Percentiles rank a stretch among this genome's conserved stretches.
Evolutionary conservation across 2,113 vertebrate species (phyloP).

Genomic region (Microcebus jonahi): DNA sequence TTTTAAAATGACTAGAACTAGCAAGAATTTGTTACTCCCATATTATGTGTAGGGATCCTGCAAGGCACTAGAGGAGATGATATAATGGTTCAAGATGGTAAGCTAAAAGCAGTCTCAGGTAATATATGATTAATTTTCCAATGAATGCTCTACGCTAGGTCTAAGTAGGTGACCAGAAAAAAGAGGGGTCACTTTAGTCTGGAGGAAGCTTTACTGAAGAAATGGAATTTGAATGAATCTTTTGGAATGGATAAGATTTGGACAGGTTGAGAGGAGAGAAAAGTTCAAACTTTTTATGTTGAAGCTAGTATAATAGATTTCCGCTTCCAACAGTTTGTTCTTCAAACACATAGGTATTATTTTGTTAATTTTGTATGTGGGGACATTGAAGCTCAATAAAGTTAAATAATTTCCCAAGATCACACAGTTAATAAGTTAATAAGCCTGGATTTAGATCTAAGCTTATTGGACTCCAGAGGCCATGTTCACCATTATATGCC

Average conservation of each 20-base stretch:
- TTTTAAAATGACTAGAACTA: conserved; percentile 25
- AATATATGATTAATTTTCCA: conserved; percentile 40
- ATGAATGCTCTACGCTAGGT: neutral
- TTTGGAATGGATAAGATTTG: conserved; percentile 33
- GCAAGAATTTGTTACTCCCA: neutral
- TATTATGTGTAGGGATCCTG: neutral
- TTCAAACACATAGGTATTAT: conserved; percentile 1
- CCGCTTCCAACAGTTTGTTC: conserved; percentile 20
- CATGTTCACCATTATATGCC: neutral
- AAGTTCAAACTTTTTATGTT: conserved; percentile 1
- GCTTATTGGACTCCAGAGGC: conserved; percentile 38
- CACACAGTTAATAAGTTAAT: conserved; percentile 16
- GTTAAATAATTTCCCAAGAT: conserved; percentile 29
- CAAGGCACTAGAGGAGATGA: neutral
- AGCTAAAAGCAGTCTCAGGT: neutral
- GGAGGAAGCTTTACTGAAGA: conserved; percentile 12
- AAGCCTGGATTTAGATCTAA: neutral
- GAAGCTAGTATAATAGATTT: conserved; percentile 11
- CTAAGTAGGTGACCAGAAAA: conserved; percentile 20
- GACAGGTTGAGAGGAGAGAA: conserved; percentile 11
- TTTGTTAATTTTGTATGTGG: conserved; percentile 38
- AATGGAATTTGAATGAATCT: conserved; percentile 51
- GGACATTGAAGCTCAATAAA: neutral
- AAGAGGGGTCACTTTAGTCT: neutral
- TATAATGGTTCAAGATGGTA: neutral